Evolutionary conservation across 2,888 invertebrate species (phyloP).

Genomic region (Tupiocoris notatus): DNA sequence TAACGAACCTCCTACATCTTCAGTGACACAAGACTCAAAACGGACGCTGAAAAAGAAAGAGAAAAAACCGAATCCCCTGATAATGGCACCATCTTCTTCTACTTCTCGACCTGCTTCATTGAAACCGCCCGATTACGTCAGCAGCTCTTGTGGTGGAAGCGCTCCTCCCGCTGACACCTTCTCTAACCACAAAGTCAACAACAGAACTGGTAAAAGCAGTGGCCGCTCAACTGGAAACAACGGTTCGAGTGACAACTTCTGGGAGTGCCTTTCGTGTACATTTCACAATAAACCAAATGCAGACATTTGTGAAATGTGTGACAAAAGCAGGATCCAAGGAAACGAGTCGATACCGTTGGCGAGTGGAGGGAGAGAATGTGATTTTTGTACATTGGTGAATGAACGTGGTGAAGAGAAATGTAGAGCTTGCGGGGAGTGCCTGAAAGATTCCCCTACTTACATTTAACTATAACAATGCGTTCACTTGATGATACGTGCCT

Average conservation of each 20-base stretch:
- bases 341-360: conserved; percentile 65
- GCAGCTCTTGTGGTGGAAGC: not conserved
- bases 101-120: not conserved
- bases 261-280: conserved; percentile 73
- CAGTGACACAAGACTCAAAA: not conserved
- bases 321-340: conserved; percentile 62
- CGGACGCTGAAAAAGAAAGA: not conserved
- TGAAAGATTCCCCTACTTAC: conserved; percentile 74
- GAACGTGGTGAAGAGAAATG: conserved; percentile 64
- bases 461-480: conserved; percentile 56
- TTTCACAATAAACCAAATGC: conserved; percentile 61
- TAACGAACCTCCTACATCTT: not conserved
- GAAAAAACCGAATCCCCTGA: not conserved
- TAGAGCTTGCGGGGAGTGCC: conserved; percentile 66
- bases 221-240: conserved; percentile 21
- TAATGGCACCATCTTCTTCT: not conserved
- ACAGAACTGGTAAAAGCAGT: conserved; percentile 25
- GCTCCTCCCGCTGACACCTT: not conserved
- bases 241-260: conserved; percentile 53
- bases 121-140: not conserved
- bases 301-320: conserved; percentile 73
- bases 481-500: conserved; percentile 13
- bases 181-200: not conserved
- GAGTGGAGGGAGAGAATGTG: conserved; percentile 73
- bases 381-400: conserved; percentile 73